Conservation (phyloP, 2,888 invertebrate genomes). For the Polydesmus complanatus region DNA sequence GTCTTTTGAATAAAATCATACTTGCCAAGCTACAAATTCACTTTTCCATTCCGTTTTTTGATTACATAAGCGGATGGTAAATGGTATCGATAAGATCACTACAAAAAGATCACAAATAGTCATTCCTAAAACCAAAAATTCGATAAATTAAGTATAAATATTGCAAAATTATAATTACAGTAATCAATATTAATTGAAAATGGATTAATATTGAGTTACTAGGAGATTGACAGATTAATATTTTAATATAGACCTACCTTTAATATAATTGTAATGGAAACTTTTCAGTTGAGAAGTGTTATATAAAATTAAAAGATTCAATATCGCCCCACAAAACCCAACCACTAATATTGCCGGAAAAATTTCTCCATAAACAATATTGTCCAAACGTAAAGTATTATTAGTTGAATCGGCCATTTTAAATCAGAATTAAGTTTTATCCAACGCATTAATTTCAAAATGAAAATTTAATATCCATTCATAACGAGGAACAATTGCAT, state of each 20-base stretch:
- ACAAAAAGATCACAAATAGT: slow-evolving; percentile 8
- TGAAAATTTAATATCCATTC: too few relatives aligned
- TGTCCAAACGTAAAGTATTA: neutral
- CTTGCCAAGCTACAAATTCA: neutral
- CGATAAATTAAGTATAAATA: too few relatives aligned
- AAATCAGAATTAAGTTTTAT: too few relatives aligned
- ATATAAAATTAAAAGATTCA: slow-evolving; percentile 7
- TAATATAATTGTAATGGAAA: slow-evolving; percentile 5
- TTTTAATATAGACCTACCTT: slow-evolving; percentile 1
- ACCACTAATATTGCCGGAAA: slow-evolving; percentile 5
- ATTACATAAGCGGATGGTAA: neutral
- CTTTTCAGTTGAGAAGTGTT: neutral
- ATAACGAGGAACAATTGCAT: too few relatives aligned
- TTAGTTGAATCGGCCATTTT: neutral
- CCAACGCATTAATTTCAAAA: too few relatives aligned
- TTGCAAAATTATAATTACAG: too few relatives aligned
- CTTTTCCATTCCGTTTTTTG: neutral
- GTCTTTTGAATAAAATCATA: too few relatives aligned
- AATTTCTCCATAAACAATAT: neutral
- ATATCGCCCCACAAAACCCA: slow-evolving; percentile 6
- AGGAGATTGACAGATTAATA: too few relatives aligned
- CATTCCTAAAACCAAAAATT: slow-evolving; percentile 1
- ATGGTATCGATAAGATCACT: slow-evolving; percentile 4
- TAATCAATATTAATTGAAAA: too few relatives aligned
- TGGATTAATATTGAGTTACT: too few relatives aligned